phyloP scores from a whole-genome alignment of 2,113 vertebrate species.

The Natator depressus region DNA sequence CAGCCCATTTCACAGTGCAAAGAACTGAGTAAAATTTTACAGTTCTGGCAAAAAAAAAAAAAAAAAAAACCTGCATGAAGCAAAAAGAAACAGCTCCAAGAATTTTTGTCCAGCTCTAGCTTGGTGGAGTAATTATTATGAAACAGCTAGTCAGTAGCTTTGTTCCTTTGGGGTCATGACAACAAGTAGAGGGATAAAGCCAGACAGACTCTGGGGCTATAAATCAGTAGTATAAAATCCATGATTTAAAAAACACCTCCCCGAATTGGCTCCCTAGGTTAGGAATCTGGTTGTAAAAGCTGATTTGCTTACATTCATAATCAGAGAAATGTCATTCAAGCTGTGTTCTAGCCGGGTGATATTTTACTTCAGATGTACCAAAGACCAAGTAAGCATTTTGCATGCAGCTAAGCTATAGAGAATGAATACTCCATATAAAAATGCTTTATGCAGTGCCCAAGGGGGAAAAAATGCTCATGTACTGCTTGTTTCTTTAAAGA shows the following conservation, averaged over 20 bases:
- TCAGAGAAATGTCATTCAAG: conserved; percentile 64
- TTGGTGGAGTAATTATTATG: conserved; percentile 49
- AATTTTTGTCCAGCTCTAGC: background rate
- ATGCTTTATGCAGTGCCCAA: background rate
- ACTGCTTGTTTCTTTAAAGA: background rate
- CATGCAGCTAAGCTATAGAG: conserved; percentile 29
- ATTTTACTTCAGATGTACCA: conserved; percentile 56
- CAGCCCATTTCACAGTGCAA: conserved; percentile 36
- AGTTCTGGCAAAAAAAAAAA: background rate
- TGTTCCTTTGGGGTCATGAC: conserved; percentile 53
- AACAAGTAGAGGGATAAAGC: conserved; percentile 26
- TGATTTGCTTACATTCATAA: conserved; percentile 73
- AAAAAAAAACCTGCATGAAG: conserved; percentile 37
- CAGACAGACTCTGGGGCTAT: conserved; percentile 54
- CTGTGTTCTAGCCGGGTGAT: conserved; percentile 16
- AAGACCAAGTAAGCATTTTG: conserved; percentile 56
- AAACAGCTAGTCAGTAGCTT: conserved; percentile 52
- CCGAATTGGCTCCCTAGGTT: conserved; percentile 40
- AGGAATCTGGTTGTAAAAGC: conserved; percentile 66
- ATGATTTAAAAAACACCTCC: conserved; percentile 45
- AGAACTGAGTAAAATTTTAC: conserved; percentile 50
- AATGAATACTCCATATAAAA: conserved; percentile 2
- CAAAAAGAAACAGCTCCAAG: conserved; percentile 41
- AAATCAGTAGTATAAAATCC: conserved; percentile 39
- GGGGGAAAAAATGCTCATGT: conserved; percentile 16